phyloP scores from a whole-genome alignment of 2,113 vertebrate genomes.

The Capreolus pygargus region DNA sequence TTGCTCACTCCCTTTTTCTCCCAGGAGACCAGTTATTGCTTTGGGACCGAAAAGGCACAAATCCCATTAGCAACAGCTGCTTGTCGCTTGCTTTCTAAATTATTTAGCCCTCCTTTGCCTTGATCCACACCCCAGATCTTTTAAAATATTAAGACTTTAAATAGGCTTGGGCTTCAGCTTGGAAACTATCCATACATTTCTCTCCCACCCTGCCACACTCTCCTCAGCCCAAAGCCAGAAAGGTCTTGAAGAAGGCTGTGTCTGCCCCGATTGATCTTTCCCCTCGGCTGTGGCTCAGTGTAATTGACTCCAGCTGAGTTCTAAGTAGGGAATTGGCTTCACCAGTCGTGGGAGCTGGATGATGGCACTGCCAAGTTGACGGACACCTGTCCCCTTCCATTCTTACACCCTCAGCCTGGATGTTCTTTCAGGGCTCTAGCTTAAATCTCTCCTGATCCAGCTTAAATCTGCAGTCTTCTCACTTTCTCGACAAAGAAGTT shows the following conservation, averaged over 20 bases:
- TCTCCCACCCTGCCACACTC: not conserved
- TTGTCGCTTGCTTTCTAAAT: conserved; percentile 39
- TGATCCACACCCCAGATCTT: not conserved
- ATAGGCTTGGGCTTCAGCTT: not conserved
- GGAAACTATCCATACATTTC: not conserved
- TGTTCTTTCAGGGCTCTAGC: not conserved
- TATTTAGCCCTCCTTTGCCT: not conserved
- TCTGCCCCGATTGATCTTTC: not conserved
- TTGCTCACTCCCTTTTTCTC: not conserved
- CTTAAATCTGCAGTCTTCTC: not conserved
- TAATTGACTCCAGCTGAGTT: not conserved
- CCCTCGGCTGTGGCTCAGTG: not conserved
- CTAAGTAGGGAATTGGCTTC: not conserved
- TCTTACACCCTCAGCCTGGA: not conserved
- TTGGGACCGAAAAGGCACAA: not conserved
- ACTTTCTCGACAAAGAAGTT: not conserved
- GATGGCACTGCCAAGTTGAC: not conserved
- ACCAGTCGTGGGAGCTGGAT: not conserved
- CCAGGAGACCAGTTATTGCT: not conserved
- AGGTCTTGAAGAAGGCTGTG: not conserved
- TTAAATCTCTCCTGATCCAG: not conserved
- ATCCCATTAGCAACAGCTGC: not conserved
- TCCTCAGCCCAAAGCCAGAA: not conserved
- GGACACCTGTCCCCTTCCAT: not conserved
- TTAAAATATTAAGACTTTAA: not conserved